Base-by-base conservation (phyloP, 2,113 vertebrate species). In the Oryzias curvinotus region DNA sequence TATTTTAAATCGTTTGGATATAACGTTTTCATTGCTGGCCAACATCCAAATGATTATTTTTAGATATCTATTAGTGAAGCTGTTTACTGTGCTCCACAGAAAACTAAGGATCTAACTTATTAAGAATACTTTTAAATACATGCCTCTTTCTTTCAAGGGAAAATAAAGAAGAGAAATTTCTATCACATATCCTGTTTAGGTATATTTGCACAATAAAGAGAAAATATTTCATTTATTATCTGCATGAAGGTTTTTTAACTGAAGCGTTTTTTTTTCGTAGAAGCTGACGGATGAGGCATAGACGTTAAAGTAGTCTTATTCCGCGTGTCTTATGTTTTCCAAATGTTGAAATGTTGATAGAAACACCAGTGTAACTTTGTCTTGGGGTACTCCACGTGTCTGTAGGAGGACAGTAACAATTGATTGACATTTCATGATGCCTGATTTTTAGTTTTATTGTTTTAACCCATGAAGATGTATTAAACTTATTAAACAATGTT, bases 271-370 rank as follows among this genome's bases (percentile, higher is more conserved):
- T 26, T 3, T 52, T 18, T 49, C 14, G 28, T 2, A 21, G 52
- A 12, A 51, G 14, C 52, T 67, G 71, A 69, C 51, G 12, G 15
- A 48, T 85, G 80, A 82, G 85, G 78, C 71, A 77, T 77, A 64
- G 80, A 71, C 44, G 49, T 52, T 28, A 48, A 48, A 72, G 52
- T 52, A 61, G 62, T 74, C 68, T 71, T 68, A 88, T 82, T 89
- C 77, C 81, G 65, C 69, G 74, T 56, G 4, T 54, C 65, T 74
- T 84, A 23, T 91, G 86, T 90, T 89, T 89, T 84, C 51, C 65
- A 47, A 62, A 15, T 91, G 88, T 90, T 89, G 82, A 90, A 25
- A 58, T 89, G 73, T 70, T 89, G 82, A 41, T 87, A 78, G 89
- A 80, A 82, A 91, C 86, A 18, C 48, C 1, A 8, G 14, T 14